phyloP scores from a whole-genome alignment of 2,888 invertebrate genomes.

The Drosophila paranaensis region DNA sequence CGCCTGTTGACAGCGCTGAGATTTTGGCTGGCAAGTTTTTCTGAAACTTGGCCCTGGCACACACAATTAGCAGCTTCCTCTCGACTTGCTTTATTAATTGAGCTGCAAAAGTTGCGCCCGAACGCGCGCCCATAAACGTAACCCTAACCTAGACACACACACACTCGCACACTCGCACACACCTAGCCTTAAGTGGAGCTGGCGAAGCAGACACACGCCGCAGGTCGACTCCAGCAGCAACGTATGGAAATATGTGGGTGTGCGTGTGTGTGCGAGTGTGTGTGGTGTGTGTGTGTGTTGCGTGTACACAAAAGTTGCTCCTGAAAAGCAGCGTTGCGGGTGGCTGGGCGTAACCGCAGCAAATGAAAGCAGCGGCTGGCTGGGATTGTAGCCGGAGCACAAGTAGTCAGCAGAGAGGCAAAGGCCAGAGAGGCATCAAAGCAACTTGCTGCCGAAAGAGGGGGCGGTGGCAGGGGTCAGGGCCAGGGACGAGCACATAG shows the following conservation, averaged over 20 bases:
- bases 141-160: slow-evolving; percentile 45
- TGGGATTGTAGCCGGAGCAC: slow-evolving; percentile 33
- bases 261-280: slow-evolving; percentile 5
- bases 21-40: slow-evolving; percentile 64
- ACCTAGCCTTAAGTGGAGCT: slow-evolving; percentile 42
- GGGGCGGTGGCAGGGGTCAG: background rate
- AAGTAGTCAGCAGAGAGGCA: slow-evolving; percentile 4
- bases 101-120: slow-evolving; percentile 75
- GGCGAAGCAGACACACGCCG: slow-evolving; percentile 44
- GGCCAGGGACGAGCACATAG: slow-evolving; percentile 24
- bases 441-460: background rate
- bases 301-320: slow-evolving; percentile 70
- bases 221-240: slow-evolving; percentile 43
- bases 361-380: slow-evolving; percentile 58
- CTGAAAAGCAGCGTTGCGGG: slow-evolving; percentile 35
- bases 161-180: slow-evolving; percentile 5
- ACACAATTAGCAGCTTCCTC: slow-evolving; percentile 80
- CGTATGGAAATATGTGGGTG: slow-evolving; percentile 68
- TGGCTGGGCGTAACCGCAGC: slow-evolving; percentile 50
- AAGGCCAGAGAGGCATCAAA: slow-evolving; percentile 14
- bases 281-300: slow-evolving; percentile 46
- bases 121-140: slow-evolving; percentile 58
- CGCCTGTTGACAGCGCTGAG: slow-evolving; percentile 60
- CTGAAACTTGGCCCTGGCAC: slow-evolving; percentile 53
- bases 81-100: slow-evolving; percentile 79